Base-by-base conservation (phyloP, 2,113 vertebrate species). In the Chaenocephalus aceratus region DNA sequence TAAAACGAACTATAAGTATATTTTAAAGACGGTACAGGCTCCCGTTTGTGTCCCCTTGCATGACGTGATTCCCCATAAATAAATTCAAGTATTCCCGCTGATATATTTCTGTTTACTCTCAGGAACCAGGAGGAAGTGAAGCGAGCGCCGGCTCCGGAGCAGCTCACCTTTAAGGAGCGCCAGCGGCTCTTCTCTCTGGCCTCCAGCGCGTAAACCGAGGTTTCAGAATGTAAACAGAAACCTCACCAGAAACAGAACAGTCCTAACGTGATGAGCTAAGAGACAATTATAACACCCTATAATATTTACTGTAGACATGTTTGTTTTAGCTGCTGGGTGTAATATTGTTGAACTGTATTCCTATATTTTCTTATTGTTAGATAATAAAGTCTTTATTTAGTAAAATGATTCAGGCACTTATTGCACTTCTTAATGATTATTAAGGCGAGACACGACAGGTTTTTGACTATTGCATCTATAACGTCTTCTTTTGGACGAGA, bases 81-180 rank as follows among this genome's bases (percentile, higher is more conserved):
- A 14, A 1, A 61, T 80, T 82, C 80, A 71, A 78, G 83, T 88
- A 58, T 68, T 74, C 58, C 10, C 64, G 9, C 15, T 80, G 18
- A 48, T 23, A 10, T 61, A 0, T 68, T 23, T 23, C 3, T 63
- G 45, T 30, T 30, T 57, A 36, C 45, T 79, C 41, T 54, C 88
- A 94, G 91, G 45, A 82, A 66, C 34, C 79, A 67, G 63, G 46
- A 80, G 7, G 70, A 86, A 44, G 77, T 41, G 6, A 52, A 56
- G 63, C 68, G 60, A 34, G 21, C 0, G 2, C 36, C 54, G 0
- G 83, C 90, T 60, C 93, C 93, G 3, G 93, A 95, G 58, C 92
- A 87, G 48, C 92, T 95, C 23, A 72, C 90, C 0, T 95, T 95
- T 75, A 92, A 82, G 65, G 89, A 94, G 65, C 90, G 90, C 9